Conservation (phyloP, 2,888 invertebrate species). For the Acleris sparsana region DNA sequence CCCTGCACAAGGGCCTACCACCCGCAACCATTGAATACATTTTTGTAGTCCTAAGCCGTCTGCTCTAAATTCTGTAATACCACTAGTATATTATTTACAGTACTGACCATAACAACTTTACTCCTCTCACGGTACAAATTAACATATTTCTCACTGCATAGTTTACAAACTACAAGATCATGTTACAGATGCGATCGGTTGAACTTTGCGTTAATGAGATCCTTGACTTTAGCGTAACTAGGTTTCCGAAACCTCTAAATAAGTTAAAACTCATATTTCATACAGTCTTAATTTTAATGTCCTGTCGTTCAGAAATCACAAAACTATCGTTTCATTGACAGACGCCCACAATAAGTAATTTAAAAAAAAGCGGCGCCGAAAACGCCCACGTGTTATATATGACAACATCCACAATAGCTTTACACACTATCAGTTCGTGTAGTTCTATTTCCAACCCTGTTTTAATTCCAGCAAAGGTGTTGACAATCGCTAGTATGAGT, state of each 20-base stretch:
- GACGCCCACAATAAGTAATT: conserved; percentile 5
- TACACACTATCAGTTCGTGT: background rate
- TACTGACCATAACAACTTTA: too few species aligned
- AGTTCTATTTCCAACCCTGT: background rate
- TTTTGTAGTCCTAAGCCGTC: too few species aligned
- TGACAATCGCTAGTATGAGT: background rate
- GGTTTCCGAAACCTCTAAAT: conserved; percentile 13
- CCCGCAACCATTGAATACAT: too few species aligned
- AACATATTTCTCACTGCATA: conserved; percentile 1
- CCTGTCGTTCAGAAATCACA: conserved; percentile 6
- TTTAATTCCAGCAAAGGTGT: background rate
- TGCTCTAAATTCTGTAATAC: too few species aligned
- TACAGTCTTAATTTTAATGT: conserved; percentile 5
- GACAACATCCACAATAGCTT: conserved; percentile 7
- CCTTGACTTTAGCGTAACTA: conserved; percentile 33
- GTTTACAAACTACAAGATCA: conserved; percentile 1
- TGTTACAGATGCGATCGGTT: conserved; percentile 3
- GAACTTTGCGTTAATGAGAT: conserved; percentile 33
- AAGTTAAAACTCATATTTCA: conserved; percentile 19
- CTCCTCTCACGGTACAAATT: background rate
- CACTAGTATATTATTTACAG: too few species aligned
- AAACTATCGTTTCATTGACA: conserved; percentile 1
- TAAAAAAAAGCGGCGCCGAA: conserved; percentile 8
- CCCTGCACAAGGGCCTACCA: too few species aligned
- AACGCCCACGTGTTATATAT: conserved; percentile 19